Percentiles rank a stretch among this genome's conserved stretches.
These are phyloP conservation scores for Porites australiensis DNA, from an alignment of 64 coral and sea anemone genomes.

Conservation along the genomic window DNA sequence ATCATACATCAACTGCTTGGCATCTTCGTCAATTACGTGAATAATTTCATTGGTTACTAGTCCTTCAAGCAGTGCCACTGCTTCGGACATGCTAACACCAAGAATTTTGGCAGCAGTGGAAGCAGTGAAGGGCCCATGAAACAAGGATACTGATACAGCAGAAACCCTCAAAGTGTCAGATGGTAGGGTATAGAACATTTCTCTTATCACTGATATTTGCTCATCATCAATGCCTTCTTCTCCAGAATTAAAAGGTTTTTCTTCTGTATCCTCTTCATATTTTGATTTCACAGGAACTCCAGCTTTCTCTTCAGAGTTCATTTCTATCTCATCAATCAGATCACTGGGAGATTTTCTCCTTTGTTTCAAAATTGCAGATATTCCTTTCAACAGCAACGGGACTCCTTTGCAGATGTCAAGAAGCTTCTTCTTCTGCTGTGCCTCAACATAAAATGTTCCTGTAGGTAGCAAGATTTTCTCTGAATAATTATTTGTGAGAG, in stretches of 20 bases:
- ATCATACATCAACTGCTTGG: not conserved
- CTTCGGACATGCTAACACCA: not conserved
- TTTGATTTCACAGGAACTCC: not conserved
- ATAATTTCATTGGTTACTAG: not conserved
- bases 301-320: not conserved
- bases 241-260: not conserved
- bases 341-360: not conserved
- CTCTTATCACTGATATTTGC: not conserved
- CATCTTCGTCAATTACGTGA: not conserved
- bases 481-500: not conserved
- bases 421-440: not conserved
- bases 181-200: not conserved
- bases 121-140: not conserved
- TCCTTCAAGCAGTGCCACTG: not conserved
- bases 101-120: not conserved
- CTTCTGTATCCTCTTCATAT: not conserved
- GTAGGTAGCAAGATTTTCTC: constrained; percentile 2
- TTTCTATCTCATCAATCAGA: not conserved
- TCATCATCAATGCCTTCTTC: not conserved
- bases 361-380: constrained; percentile 9
- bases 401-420: not conserved
- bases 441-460: not conserved
- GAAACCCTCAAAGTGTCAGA: not conserved
- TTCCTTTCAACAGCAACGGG: not conserved
- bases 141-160: not conserved